phyloP scores from a whole-genome alignment of 23 tunicate genomes.

The Styela plicata region DNA sequence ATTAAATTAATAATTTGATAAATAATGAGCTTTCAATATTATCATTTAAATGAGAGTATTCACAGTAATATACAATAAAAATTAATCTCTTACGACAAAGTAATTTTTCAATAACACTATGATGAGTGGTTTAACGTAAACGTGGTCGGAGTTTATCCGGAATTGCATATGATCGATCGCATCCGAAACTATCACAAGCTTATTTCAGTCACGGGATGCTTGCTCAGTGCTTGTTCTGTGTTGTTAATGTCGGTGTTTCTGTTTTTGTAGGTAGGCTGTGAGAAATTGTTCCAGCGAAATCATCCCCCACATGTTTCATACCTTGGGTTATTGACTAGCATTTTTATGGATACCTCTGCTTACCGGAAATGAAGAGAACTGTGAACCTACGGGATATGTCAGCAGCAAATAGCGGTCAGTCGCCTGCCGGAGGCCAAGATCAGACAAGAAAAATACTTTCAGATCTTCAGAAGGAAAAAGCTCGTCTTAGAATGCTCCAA shows the following conservation, averaged over 20 bases:
- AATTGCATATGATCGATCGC: background rate
- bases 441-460: slow-evolving; percentile 61
- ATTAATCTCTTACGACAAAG: too few relatives aligned
- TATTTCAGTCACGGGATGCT: background rate
- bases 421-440: slow-evolving; percentile 1
- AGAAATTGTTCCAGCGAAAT: too few relatives aligned
- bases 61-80: too few relatives aligned
- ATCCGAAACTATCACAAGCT: background rate
- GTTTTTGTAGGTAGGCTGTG: too few relatives aligned
- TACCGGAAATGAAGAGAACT: slow-evolving; percentile 52
- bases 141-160: background rate
- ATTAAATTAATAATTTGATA: too few relatives aligned
- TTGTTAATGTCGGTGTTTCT: too few relatives aligned
- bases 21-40: too few relatives aligned
- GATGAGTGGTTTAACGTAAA: too few relatives aligned
- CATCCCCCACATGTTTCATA: too few relatives aligned
- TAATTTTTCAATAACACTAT: too few relatives aligned
- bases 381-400: slow-evolving; percentile 85
- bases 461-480: slow-evolving; percentile 78
- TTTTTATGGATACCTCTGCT: background rate
- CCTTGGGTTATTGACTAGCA: background rate
- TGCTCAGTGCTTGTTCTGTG: too few relatives aligned
- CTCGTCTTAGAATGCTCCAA: slow-evolving; percentile 60
- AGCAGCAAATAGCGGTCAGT: slow-evolving; percentile 31
- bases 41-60: too few relatives aligned